These are phyloP conservation scores for Alexandromys oeconomus DNA, from an alignment of 2,797 vertebrate species.

Conservation along the genomic window DNA sequence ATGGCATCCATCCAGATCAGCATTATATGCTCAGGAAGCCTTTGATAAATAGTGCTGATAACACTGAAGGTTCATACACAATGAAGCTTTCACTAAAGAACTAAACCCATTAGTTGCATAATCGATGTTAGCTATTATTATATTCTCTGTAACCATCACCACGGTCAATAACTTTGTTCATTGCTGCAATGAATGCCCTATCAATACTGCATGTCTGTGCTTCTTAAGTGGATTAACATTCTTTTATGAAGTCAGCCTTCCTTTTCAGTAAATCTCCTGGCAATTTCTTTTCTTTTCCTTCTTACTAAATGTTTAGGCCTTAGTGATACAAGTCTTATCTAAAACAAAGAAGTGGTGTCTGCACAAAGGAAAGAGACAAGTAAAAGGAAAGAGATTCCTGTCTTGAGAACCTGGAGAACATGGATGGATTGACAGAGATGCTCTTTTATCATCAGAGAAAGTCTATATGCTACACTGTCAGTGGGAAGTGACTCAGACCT, in stretches of 20 bases:
- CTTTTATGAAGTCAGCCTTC: constrained; percentile 12
- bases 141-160: not conserved
- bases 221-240: constrained; percentile 22
- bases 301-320: constrained; percentile 22
- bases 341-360: not conserved
- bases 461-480: constrained; percentile 54
- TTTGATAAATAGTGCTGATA: not conserved
- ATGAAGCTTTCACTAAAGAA: not conserved
- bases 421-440: not conserved
- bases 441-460: not conserved
- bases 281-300: constrained; percentile 59
- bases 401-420: constrained; percentile 35
- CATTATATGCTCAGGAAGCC: rapidly evolving
- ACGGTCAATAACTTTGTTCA: not conserved
- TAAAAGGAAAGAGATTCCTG: constrained; percentile 24
- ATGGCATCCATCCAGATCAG: not conserved
- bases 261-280: constrained; percentile 4
- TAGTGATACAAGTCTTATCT: constrained; percentile 26
- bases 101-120: not conserved
- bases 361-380: not conserved
- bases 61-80: not conserved
- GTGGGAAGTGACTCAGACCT: not conserved
- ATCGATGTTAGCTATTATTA: not conserved
- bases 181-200: not conserved
- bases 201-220: not conserved